Conservation (phyloP, 1,140 invertebrate genomes). For the Homalodisca vitripennis region DNA sequence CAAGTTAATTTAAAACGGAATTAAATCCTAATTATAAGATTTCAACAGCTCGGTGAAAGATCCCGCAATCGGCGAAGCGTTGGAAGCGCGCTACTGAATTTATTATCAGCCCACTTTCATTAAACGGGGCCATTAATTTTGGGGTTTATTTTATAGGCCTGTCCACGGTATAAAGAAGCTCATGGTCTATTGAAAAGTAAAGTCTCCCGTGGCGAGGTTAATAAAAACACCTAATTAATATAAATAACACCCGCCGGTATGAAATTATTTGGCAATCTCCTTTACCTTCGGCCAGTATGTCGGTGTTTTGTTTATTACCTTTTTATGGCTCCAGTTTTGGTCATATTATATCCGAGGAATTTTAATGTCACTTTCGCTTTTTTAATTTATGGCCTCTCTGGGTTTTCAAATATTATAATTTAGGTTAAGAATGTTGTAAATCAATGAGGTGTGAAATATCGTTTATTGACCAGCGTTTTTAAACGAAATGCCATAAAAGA, state of each 20-base stretch:
- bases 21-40: slow-evolving; percentile 22
- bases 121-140: slow-evolving; percentile 10
- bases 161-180: slow-evolving; percentile 3
- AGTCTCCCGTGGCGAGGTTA: neutral
- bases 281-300: neutral
- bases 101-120: neutral
- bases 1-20: slow-evolving; percentile 11
- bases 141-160: slow-evolving; percentile 3
- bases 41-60: neutral
- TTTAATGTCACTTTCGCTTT: too few relatives aligned
- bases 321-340: slow-evolving; percentile 1
- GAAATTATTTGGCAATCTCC: neutral
- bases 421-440: too few relatives aligned
- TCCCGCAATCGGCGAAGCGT: neutral
- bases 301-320: neutral
- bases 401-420: too few relatives aligned
- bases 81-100: slow-evolving; percentile 7
- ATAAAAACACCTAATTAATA: slow-evolving; percentile 18
- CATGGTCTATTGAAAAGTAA: slow-evolving; percentile 5
- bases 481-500: too few relatives aligned
- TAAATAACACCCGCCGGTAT: neutral
- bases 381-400: too few relatives aligned
- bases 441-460: too few relatives aligned
- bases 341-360: too few relatives aligned
- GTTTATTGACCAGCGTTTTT: too few relatives aligned